A percentile compares a stretch with the other conserved stretches of the same genome.
Evolutionary conservation across 2,888 invertebrate genomes (phyloP).

Genomic region (Aspidapion aeneum): DNA sequence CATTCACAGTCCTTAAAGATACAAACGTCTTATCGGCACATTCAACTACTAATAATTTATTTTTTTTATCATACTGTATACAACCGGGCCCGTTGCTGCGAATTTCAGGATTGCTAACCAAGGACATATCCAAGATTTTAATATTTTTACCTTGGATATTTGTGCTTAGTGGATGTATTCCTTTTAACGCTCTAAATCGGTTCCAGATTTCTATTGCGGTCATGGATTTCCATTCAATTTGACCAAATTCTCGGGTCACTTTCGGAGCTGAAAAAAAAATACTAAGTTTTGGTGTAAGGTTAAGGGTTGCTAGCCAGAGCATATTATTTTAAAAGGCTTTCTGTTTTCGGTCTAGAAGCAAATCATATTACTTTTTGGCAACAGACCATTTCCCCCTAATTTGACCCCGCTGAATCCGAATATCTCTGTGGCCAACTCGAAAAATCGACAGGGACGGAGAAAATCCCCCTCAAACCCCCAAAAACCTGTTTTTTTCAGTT

Average conservation of each 20-base stretch:
- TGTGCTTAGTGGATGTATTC: not conserved
- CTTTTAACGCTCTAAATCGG: conserved; percentile 65
- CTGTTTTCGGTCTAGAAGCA: too few relatives aligned
- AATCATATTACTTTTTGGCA: too few relatives aligned
- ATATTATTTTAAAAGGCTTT: too few relatives aligned
- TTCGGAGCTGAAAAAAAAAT: conserved; percentile 62
- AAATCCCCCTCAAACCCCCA: too few relatives aligned
- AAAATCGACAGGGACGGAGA: too few relatives aligned
- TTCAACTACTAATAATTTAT: conserved; percentile 58
- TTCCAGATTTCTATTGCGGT: conserved; percentile 64
- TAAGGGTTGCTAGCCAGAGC: too few relatives aligned
- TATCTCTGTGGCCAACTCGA: too few relatives aligned
- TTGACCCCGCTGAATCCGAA: too few relatives aligned
- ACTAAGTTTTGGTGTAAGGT: too few relatives aligned
- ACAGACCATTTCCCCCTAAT: too few relatives aligned
- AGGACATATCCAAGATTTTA: not conserved
- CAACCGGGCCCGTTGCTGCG: conserved; percentile 50
- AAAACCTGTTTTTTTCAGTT: too few relatives aligned
- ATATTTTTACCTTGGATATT: not conserved
- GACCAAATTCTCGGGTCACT: conserved; percentile 58
- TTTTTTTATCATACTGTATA: conserved; percentile 56
- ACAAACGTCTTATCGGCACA: conserved; percentile 66
- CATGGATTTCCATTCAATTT: conserved; percentile 65
- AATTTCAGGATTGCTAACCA: conserved; percentile 23
- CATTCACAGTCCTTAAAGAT: conserved; percentile 59